Conservation (phyloP, 53 echinoderm and acorn worm species). For the Echinometra lucunter region DNA sequence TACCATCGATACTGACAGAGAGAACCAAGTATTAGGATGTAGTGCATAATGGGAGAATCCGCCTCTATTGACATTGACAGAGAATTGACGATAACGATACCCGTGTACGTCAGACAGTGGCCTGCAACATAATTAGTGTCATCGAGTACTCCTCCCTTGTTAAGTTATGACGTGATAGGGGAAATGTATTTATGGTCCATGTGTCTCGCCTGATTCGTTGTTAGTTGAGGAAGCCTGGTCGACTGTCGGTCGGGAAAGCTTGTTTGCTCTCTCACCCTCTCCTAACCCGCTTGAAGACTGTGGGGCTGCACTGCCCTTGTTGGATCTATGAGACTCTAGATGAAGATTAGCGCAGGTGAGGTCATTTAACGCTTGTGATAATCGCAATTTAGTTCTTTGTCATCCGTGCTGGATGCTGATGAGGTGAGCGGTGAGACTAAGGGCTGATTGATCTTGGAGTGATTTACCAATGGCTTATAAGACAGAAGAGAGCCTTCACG, state of each 20-base stretch:
- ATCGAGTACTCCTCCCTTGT: background rate
- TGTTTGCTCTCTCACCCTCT: background rate
- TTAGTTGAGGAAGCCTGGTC: constrained; percentile 34
- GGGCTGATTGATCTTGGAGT: background rate
- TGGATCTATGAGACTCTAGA: background rate
- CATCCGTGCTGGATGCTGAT: background rate
- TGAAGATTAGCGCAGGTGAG: background rate
- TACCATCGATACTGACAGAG: background rate
- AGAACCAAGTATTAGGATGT: background rate
- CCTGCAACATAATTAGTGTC: constrained; percentile 52
- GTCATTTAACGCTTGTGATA: constrained; percentile 21
- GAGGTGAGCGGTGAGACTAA: background rate
- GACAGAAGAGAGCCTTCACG: background rate
- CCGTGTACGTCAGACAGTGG: background rate
- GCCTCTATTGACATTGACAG: background rate
- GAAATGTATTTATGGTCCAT: background rate
- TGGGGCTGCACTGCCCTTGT: background rate
- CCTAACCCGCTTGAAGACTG: background rate
- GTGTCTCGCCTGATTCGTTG: constrained; percentile 41
- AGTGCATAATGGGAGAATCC: background rate
- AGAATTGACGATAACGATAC: constrained; percentile 25
- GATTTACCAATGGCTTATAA: background rate
- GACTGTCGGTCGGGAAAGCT: background rate
- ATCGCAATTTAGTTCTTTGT: background rate
- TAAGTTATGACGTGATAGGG: constrained; percentile 51